Evolutionary conservation across 2,888 invertebrate species (phyloP).

Genomic region (Microplitis manilae): DNA sequence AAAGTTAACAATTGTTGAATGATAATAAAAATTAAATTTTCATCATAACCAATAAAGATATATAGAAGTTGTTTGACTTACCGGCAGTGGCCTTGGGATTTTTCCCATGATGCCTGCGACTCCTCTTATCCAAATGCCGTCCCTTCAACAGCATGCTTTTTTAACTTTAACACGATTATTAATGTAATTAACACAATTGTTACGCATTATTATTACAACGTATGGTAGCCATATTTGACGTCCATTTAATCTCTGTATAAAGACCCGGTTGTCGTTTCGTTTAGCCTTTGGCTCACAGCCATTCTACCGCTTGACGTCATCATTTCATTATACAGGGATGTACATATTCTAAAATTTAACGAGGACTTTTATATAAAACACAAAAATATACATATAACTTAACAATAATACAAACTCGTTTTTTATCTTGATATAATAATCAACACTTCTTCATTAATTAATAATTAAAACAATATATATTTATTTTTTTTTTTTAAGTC

Average conservation of each 20-base stretch:
- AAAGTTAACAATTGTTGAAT: background rate
- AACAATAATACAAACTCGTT: background rate
- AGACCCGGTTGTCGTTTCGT: conserved; percentile 52
- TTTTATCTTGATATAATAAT: background rate
- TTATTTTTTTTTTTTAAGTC: background rate
- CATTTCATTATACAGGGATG: conserved; percentile 44
- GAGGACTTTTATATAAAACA: background rate
- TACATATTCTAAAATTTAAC: conserved; percentile 30
- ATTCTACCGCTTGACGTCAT: conserved; percentile 56
- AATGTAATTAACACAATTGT: conserved; percentile 49
- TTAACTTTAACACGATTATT: conserved; percentile 54
- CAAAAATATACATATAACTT: background rate
- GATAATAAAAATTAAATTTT: background rate
- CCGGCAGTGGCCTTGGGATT: conserved; percentile 64
- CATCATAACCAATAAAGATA: conserved; percentile 15
- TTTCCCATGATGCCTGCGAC: conserved; percentile 67
- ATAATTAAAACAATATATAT: background rate
- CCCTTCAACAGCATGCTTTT: conserved; percentile 67
- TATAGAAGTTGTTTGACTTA: conserved; percentile 60
- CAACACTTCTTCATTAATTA: background rate
- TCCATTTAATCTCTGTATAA: conserved; percentile 47
- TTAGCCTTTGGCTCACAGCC: conserved; percentile 64
- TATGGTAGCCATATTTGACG: conserved; percentile 64
- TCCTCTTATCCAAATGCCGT: conserved; percentile 61
- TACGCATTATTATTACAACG: conserved; percentile 66